phyloP scores from a whole-genome alignment of 2,888 invertebrate species.

The Patella ulyssiponensis region DNA sequence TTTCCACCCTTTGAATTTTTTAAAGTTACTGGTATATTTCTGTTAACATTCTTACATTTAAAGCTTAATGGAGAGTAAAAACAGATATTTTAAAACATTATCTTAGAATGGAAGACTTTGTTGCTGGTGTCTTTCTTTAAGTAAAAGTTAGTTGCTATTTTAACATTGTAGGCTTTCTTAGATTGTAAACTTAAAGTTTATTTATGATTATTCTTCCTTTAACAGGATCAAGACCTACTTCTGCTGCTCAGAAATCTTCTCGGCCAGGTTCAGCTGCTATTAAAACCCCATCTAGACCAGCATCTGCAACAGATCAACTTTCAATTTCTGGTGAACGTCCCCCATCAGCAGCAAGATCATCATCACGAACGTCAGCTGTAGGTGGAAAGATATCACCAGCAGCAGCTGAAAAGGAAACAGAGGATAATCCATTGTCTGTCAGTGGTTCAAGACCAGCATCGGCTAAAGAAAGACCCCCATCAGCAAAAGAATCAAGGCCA shows the following conservation, averaged over 20 bases:
- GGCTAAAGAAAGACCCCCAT: slow-evolving; percentile 17
- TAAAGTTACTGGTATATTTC: too few species aligned
- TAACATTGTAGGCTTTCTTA: too few species aligned
- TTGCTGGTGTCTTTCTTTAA: too few species aligned
- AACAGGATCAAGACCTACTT: slow-evolving; percentile 11
- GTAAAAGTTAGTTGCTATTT: too few species aligned
- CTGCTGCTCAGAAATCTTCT: neutral
- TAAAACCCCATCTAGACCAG: slow-evolving; percentile 34
- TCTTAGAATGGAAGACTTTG: too few species aligned
- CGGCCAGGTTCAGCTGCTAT: slow-evolving; percentile 11
- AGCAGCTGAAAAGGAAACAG: slow-evolving; percentile 21
- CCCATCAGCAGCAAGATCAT: slow-evolving; percentile 27
- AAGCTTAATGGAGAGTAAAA: too few species aligned
- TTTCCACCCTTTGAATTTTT: too few species aligned
- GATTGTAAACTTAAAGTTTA: too few species aligned
- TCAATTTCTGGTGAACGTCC: slow-evolving; percentile 23
- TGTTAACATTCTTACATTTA: too few species aligned
- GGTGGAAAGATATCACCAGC: slow-evolving; percentile 19
- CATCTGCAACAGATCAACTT: slow-evolving; percentile 26
- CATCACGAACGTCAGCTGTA: slow-evolving; percentile 24
- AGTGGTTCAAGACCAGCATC: slow-evolving; percentile 43
- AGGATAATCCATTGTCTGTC: slow-evolving; percentile 24
- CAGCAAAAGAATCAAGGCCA: neutral
- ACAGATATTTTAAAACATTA: too few species aligned
- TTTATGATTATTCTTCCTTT: neutral